These are phyloP conservation scores for Rhagoletis pomonella DNA, from an alignment of 1,140 invertebrate genomes.

Conservation along the genomic window DNA sequence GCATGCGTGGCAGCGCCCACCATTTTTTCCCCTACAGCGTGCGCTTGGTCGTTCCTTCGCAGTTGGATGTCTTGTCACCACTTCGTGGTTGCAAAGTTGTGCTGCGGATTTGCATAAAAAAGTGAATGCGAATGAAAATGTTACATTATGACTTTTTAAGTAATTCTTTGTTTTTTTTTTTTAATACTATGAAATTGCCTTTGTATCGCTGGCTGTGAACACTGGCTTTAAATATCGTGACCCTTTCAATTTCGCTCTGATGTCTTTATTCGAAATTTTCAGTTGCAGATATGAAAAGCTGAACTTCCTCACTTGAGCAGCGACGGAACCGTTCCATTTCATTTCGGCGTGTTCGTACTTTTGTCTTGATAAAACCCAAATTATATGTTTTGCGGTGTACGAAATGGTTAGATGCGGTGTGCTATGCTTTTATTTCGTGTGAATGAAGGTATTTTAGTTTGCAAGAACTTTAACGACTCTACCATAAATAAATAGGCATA, in stretches of 20 bases:
- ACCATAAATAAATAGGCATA: too few species aligned
- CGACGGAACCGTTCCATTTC: not conserved
- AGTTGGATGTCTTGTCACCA: slow-evolving; percentile 6
- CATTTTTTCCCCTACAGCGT: not conserved
- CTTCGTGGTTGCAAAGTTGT: slow-evolving; percentile 15
- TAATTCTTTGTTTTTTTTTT: slow-evolving; percentile 21
- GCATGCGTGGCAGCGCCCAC: slow-evolving; percentile 44
- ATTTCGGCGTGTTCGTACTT: not conserved
- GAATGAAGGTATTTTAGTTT: not conserved
- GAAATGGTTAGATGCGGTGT: slow-evolving; percentile 48
- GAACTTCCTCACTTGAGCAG: not conserved
- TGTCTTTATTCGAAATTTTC: slow-evolving; percentile 23
- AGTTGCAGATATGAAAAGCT: not conserved
- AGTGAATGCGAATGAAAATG: slow-evolving; percentile 15
- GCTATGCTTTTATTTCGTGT: not conserved
- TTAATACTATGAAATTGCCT: not conserved
- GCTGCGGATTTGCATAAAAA: slow-evolving; percentile 47
- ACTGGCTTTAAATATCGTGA: not conserved
- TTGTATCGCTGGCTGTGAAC: not conserved
- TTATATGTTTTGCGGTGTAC: slow-evolving; percentile 49
- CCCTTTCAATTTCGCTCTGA: not conserved
- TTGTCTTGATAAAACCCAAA: slow-evolving; percentile 38
- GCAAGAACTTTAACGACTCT: too few species aligned
- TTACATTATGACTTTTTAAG: not conserved
- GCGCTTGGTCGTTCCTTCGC: not conserved